Evolutionary conservation across 1,140 invertebrate species (phyloP).

Genomic region (Oscheius sp.): DNA sequence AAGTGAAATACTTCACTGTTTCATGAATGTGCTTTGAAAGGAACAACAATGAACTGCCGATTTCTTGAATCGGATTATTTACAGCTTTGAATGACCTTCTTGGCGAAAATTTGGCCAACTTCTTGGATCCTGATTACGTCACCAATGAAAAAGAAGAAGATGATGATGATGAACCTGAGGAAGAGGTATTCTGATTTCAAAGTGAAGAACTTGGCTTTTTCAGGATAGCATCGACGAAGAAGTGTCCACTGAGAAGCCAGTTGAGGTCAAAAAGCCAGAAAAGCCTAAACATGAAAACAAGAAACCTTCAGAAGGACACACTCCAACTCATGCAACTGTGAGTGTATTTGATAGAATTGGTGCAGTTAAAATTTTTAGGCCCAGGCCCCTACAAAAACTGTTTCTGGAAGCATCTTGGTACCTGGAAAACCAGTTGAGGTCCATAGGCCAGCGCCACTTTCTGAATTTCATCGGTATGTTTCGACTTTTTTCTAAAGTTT

Average conservation of each 20-base stretch:
- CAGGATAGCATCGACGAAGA: neutral
- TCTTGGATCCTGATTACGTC: slow-evolving; percentile 36
- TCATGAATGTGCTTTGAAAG: too few species aligned
- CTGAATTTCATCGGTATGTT: neutral
- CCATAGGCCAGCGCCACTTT: neutral
- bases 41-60: neutral
- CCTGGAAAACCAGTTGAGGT: neutral
- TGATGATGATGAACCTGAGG: too few species aligned
- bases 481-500: neutral
- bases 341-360: too few species aligned
- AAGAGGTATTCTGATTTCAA: neutral
- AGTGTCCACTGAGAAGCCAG: too few species aligned
- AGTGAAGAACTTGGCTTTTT: too few species aligned
- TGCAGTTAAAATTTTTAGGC: too few species aligned
- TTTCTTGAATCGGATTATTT: neutral
- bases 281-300: too few species aligned
- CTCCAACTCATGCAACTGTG: too few species aligned
- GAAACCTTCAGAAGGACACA: too few species aligned
- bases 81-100: slow-evolving; percentile 33
- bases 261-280: too few species aligned
- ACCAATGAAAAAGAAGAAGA: slow-evolving; percentile 14
- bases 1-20: too few species aligned
- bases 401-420: neutral
- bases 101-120: slow-evolving; percentile 25
- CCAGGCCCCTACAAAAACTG: too few species aligned